Evolutionary conservation across 1,140 invertebrate species (phyloP).

Genomic region (Drosophila obscura): DNA sequence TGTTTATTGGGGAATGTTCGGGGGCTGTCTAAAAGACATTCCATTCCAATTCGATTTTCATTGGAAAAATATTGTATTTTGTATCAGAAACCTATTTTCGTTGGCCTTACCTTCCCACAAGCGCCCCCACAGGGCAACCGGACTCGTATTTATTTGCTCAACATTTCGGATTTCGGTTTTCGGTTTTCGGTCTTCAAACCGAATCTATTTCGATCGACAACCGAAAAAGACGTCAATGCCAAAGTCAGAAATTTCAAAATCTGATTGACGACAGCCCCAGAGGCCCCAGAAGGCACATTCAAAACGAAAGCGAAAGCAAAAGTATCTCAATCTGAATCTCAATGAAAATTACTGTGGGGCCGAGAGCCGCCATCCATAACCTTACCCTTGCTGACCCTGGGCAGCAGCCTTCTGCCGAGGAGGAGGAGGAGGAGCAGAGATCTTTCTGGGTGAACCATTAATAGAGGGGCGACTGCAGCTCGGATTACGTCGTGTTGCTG

Average conservation of each 20-base stretch:
- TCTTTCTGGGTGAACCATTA: no score
- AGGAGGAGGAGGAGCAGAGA: no score
- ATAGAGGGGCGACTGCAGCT: no score
- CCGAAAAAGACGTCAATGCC: slow-evolving; percentile 69
- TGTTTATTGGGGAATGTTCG: slow-evolving; percentile 22
- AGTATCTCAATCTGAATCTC: slow-evolving; percentile 9
- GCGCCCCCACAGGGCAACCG: slow-evolving; percentile 13
- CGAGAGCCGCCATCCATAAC: slow-evolving; percentile 15
- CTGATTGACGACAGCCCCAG: slow-evolving; percentile 52
- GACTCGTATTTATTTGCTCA: slow-evolving; percentile 45
- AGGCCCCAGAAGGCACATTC: slow-evolving; percentile 8
- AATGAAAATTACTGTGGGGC: slow-evolving; percentile 42
- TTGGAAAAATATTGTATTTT: slow-evolving; percentile 20
- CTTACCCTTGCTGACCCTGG: slow-evolving; percentile 46
- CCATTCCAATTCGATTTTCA: slow-evolving; percentile 14
- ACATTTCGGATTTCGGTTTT: slow-evolving; percentile 33
- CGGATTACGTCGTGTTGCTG: no score
- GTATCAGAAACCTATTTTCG: slow-evolving; percentile 18
- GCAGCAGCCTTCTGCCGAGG: no score
- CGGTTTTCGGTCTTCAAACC: slow-evolving; percentile 1
- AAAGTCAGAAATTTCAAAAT: slow-evolving; percentile 75
- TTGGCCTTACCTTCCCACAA: slow-evolving; percentile 12
- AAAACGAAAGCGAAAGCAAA: slow-evolving; percentile 40
- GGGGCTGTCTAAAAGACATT: slow-evolving; percentile 19
- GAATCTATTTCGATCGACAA: slow-evolving; percentile 69